A percentile compares a stretch with the other conserved stretches of the same genome.
Conservation (phyloP, 2,113 vertebrate genomes). For the Nycticorax nycticorax region DNA sequence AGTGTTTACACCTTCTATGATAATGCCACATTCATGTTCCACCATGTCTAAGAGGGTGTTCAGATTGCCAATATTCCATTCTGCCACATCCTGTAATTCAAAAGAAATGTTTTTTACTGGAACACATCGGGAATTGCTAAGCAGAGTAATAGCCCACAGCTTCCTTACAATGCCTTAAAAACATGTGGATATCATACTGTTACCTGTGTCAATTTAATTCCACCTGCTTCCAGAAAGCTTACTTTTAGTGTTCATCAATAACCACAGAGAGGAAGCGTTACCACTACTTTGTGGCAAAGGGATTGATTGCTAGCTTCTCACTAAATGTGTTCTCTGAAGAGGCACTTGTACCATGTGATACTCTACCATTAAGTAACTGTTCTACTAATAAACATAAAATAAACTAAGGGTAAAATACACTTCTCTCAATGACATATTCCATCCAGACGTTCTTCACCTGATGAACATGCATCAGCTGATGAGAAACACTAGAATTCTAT, state of each 20-base stretch:
- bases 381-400: not conserved
- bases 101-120: not conserved
- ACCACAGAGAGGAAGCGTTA: not conserved
- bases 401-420: not conserved
- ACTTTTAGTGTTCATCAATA: not conserved
- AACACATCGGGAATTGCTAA: not conserved
- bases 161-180: not conserved
- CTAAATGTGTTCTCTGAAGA: not conserved
- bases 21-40: slow-evolving; percentile 96
- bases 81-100: slow-evolving; percentile 80
- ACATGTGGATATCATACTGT: not conserved
- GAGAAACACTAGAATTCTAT: not conserved
- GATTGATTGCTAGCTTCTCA: not conserved
- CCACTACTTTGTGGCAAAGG: not conserved
- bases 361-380: not conserved
- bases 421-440: not conserved
- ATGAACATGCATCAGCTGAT: not conserved
- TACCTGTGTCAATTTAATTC: not conserved
- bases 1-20: slow-evolving; percentile 97
- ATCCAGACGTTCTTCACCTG: not conserved
- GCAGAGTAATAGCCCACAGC: not conserved
- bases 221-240: not conserved
- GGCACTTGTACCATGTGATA: not conserved
- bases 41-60: slow-evolving; percentile 97
- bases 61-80: slow-evolving; percentile 95